phyloP scores from a whole-genome alignment of 2,888 invertebrate genomes.

The Oxycera nigricornis region DNA sequence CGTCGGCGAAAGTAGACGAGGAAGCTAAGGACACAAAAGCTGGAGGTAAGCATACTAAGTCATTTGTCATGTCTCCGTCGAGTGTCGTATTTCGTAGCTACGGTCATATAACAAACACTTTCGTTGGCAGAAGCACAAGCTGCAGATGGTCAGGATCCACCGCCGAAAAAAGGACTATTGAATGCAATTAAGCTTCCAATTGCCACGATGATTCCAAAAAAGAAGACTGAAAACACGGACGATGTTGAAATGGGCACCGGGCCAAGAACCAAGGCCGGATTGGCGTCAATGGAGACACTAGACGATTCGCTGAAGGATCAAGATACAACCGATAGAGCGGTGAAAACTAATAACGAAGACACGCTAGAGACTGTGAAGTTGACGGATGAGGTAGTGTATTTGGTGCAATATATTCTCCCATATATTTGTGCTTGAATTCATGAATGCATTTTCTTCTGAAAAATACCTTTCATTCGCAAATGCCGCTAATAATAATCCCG shows the following conservation, averaged over 20 bases:
- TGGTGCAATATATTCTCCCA: background rate
- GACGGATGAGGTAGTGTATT: constrained; percentile 54
- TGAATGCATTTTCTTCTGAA: background rate
- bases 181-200: constrained; percentile 71
- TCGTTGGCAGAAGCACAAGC: constrained; percentile 55
- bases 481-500: no score
- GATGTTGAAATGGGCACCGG: constrained; percentile 66
- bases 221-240: constrained; percentile 57
- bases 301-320: constrained; percentile 74
- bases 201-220: constrained; percentile 68
- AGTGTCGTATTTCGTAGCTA: background rate
- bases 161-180: constrained; percentile 64
- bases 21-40: constrained; percentile 52
- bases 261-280: constrained; percentile 69
- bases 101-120: background rate
- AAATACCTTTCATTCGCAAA: no score
- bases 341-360: constrained; percentile 66
- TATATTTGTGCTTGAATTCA: background rate
- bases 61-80: background rate
- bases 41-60: constrained; percentile 52
- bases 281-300: constrained; percentile 83
- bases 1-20: constrained; percentile 50
- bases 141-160: constrained; percentile 51
- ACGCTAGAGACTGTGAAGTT: constrained; percentile 78
- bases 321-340: constrained; percentile 64